Conservation (phyloP, 2,797 vertebrate genomes). For the Etheostoma nigrum region DNA sequence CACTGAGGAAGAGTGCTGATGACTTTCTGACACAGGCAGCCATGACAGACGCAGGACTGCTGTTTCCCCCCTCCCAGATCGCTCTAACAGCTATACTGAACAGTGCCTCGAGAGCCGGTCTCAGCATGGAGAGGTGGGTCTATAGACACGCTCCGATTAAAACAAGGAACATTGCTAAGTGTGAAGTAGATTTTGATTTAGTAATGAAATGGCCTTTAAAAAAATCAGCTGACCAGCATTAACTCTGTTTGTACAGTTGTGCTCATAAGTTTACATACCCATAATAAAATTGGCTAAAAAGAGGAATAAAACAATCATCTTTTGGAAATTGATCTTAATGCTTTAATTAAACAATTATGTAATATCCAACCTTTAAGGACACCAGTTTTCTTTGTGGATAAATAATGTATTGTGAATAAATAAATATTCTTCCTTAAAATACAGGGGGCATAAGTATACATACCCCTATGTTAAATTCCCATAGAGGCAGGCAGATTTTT, state of each 20-base stretch:
- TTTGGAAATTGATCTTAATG: too few relatives aligned
- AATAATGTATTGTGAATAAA: too few relatives aligned
- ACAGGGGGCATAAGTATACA: too few relatives aligned
- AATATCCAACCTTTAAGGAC: too few relatives aligned
- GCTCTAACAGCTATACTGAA: slow-evolving; percentile 92
- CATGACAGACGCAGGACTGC: slow-evolving; percentile 91
- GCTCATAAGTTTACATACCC: too few relatives aligned
- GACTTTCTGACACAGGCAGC: slow-evolving; percentile 93
- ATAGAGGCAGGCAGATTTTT: too few relatives aligned
- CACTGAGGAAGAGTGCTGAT: slow-evolving; percentile 92
- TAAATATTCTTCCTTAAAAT: too few relatives aligned
- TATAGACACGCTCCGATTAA: background rate
- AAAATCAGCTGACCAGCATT: background rate
- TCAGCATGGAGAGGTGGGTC: slow-evolving; percentile 93
- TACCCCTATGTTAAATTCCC: too few relatives aligned
- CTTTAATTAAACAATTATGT: too few relatives aligned
- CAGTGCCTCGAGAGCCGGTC: slow-evolving; percentile 91
- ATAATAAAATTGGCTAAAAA: too few relatives aligned
- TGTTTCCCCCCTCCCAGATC: slow-evolving; percentile 95
- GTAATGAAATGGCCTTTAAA: background rate
- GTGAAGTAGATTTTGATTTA: background rate
- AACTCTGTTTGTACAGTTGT: background rate
- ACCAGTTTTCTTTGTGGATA: too few relatives aligned
- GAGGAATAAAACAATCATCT: too few relatives aligned
- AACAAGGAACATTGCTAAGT: background rate